Evolutionary conservation across 2,888 invertebrate genomes (phyloP).

Genomic region (Oxystoma pomonae): DNA sequence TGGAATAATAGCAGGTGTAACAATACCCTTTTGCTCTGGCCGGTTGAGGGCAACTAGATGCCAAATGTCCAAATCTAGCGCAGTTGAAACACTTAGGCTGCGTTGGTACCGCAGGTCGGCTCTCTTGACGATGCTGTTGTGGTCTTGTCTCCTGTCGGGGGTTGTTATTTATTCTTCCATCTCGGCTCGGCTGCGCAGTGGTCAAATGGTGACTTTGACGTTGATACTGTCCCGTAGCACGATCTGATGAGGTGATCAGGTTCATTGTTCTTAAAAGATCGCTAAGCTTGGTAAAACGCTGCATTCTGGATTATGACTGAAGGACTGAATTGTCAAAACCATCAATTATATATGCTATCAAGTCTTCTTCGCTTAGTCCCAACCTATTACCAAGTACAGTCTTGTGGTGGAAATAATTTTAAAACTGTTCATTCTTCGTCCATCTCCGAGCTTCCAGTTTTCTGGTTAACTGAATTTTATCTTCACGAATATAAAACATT

Average conservation of each 20-base stretch:
- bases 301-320: neutral
- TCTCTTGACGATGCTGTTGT: neutral
- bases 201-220: too few relatives aligned
- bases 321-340: neutral
- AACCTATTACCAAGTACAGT: neutral
- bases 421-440: neutral
- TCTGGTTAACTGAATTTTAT: neutral
- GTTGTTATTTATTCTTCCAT: neutral
- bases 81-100: neutral
- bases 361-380: neutral
- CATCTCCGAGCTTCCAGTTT: neutral
- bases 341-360: neutral
- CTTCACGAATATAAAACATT: neutral
- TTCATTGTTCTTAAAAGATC: neutral
- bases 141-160: neutral
- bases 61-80: neutral
- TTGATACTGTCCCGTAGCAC: neutral
- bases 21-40: too few relatives aligned
- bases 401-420: neutral
- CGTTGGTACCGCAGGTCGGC: neutral
- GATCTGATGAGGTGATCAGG: neutral
- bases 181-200: neutral
- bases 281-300: neutral
- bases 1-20: too few relatives aligned
- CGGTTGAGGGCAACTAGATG: neutral